A percentile compares a stretch with the other conserved stretches of the same genome.
Conservation (phyloP, 2,888 invertebrate species). For the Antheraea assamensis region DNA sequence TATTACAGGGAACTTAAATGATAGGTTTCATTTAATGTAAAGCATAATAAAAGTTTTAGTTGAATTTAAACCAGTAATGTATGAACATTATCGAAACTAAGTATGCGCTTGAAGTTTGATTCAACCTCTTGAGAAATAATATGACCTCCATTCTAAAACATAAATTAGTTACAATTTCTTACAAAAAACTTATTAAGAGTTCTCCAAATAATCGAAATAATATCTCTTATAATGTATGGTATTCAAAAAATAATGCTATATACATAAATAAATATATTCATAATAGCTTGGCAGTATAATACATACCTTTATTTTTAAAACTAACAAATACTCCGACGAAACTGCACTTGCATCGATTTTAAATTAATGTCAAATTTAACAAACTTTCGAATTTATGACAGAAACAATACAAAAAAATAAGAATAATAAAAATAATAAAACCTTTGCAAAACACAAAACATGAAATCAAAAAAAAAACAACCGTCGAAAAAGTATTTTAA, state of each 20-base stretch:
- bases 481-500: not conserved
- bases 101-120: not conserved
- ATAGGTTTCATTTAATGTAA: not conserved
- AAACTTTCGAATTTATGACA: not conserved
- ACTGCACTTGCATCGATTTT: not conserved
- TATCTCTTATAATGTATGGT: not conserved
- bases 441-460: not conserved
- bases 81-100: not conserved
- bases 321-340: not conserved
- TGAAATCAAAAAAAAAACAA: not conserved
- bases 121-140: not conserved
- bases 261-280: not conserved
- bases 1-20: too few species aligned
- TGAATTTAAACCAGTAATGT: not conserved
- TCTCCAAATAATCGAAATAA: not conserved
- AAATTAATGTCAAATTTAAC: not conserved
- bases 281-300: not conserved
- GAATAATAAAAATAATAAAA: not conserved
- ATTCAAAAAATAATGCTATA: not conserved
- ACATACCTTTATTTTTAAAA: conserved; percentile 4
- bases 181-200: not conserved
- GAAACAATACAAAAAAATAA: not conserved
- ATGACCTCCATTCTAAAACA: conserved; percentile 3
- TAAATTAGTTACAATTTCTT: not conserved
- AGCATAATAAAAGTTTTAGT: not conserved